Percentiles rank a stretch among this genome's conserved stretches.
These are phyloP conservation scores for Numenius phaeopus DNA, from an alignment of 2,797 vertebrate genomes.

Conservation along the genomic window DNA sequence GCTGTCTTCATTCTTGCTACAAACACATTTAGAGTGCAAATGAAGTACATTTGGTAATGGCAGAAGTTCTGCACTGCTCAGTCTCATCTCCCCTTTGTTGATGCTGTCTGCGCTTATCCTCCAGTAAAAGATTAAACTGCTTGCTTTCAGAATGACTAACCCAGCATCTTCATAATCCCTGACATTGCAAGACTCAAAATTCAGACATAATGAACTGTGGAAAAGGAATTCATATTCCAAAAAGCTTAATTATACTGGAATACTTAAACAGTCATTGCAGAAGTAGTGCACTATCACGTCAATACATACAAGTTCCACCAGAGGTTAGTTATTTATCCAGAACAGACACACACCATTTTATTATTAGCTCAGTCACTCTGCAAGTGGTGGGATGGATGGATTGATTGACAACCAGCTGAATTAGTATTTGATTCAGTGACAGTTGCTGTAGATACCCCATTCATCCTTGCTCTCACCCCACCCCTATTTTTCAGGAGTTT, in stretches of 20 bases:
- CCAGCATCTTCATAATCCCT: background rate
- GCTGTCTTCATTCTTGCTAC: background rate
- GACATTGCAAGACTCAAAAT: background rate
- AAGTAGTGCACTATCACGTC: background rate
- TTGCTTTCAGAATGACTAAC: background rate
- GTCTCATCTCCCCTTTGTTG: background rate
- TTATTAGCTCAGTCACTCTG: background rate
- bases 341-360: background rate
- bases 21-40: background rate
- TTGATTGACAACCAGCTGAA: accelerated
- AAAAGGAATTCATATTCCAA: background rate
- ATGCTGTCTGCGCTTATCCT: background rate
- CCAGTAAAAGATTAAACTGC: background rate
- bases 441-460: background rate
- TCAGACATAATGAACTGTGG: accelerated
- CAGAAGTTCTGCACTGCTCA: background rate
- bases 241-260: background rate
- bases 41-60: background rate
- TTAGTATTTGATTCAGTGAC: background rate
- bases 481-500: background rate
- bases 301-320: background rate
- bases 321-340: background rate
- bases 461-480: background rate
- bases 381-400: background rate
- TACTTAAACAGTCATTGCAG: background rate